Base-by-base conservation (phyloP, 2,797 vertebrate genomes). In the Otolemur crassicaudatus region DNA sequence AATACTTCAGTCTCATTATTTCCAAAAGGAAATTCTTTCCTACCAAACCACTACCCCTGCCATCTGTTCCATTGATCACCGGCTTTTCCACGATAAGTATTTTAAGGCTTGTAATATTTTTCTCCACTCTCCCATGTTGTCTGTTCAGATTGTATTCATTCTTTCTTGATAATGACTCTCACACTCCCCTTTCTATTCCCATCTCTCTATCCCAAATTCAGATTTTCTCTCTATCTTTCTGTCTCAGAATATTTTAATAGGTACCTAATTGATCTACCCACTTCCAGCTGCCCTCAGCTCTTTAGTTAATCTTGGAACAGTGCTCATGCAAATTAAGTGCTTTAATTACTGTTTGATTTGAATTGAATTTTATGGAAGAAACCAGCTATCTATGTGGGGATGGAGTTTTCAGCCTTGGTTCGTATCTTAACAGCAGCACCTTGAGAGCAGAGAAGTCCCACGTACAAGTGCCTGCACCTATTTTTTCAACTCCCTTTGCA, bases 301-400 rank as follows among this genome's bases (percentile, higher is more conserved):
- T 90, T 94, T 94, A 94, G 94, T 96, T 97, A 94, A 97, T 97
- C 88, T 97, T 88, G 87, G 87, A 92, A 91, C 58, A 92, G 77
- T 88, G 92, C 82, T 97, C 58, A 61, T 86, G 88, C 69, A 90
- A 96, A 98, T 94, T 90, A 97, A 96, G 76, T 93, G 69, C 76
- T 96, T 95, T 97, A 96, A 98, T 97, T 97, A 93, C 79, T 85
- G n/a, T 95, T 93, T 84, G 84, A 91, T 92, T 97, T 82, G 87
- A 93, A 56, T 88, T 95, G 90, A 96, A 90, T 70, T 89, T 93
- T 87, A 95, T 91, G 2, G 2, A 95, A 84, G 89, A 96, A 90
- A 58, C 58, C 14, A 17, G 80, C 31, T 79, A 49, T 87, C 83
- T 94, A 3, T 60, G 20, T 83, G 56, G 14, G 53, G 43, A 79